Percentiles rank a stretch among this genome's conserved stretches.
These are phyloP conservation scores for Galaxias olidus DNA, from an alignment of 2,797 vertebrate species.

Conservation along the genomic window DNA sequence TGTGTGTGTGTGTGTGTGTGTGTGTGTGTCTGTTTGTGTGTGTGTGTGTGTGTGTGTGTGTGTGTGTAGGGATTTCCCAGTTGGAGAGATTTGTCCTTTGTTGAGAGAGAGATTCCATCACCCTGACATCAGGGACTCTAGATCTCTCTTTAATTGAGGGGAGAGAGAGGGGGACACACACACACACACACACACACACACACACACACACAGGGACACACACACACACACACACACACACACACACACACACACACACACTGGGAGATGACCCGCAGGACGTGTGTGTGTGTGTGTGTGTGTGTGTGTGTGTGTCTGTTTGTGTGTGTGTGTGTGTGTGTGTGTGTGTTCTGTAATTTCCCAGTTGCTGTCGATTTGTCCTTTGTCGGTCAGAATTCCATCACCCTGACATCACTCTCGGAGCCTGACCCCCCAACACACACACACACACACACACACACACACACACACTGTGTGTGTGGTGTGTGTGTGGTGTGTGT, in stretches of 20 bases:
- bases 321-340: constrained; percentile 1
- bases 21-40: too few relatives aligned
- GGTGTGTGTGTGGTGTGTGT: constrained; percentile 43
- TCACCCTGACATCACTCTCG: constrained; percentile 55
- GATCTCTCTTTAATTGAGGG: too few relatives aligned
- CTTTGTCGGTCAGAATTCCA: constrained; percentile 54
- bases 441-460: too few relatives aligned
- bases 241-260: constrained; percentile 6
- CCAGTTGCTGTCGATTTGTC: constrained; percentile 19
- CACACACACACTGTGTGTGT: not conserved
- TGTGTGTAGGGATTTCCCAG: constrained; percentile 27
- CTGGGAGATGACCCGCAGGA: not conserved
- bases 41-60: not conserved
- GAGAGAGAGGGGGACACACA: too few relatives aligned
- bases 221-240: not conserved
- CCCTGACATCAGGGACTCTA: not conserved
- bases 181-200: not conserved
- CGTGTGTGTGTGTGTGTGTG: not conserved
- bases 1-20: not conserved
- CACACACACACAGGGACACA: not conserved
- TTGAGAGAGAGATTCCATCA: too few relatives aligned
- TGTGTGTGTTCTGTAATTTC: not conserved
- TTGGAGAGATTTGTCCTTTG: too few relatives aligned
- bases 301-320: constrained; percentile 3
- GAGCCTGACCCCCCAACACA: constrained; percentile 1